phyloP scores from a whole-genome alignment of 2,888 invertebrate genomes.

The Aspidiotus rigidus region DNA sequence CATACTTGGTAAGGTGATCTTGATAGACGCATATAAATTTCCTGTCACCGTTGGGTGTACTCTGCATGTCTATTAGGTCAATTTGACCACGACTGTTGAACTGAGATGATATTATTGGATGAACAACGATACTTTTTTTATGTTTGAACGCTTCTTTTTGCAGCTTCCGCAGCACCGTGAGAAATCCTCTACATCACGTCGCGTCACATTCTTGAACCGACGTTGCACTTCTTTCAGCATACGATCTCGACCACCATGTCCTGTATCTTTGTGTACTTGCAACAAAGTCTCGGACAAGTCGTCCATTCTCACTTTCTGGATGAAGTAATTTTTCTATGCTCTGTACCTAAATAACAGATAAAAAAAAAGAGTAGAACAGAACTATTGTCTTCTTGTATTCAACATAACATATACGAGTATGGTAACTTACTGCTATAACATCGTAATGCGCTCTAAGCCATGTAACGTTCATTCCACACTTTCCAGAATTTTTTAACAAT shows the following conservation, averaged over 20 bases:
- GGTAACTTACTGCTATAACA: neutral
- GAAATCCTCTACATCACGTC: constrained; percentile 5
- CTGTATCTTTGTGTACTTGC: neutral
- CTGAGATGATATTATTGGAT: neutral
- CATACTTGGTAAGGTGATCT: constrained; percentile 42
- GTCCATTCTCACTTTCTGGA: too few relatives aligned
- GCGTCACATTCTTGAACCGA: constrained; percentile 2
- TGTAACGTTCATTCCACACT: neutral
- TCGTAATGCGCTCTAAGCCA: neutral
- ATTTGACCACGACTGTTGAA: constrained; percentile 39
- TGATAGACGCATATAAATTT: constrained; percentile 42
- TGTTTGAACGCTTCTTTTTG: constrained; percentile 4
- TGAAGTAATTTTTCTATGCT: too few relatives aligned
- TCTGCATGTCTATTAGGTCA: constrained; percentile 41
- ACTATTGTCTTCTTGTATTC: too few relatives aligned
- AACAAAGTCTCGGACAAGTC: neutral
- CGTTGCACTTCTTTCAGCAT: neutral
- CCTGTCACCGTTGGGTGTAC: constrained; percentile 40
- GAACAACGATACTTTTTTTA: constrained; percentile 10
- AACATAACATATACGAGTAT: too few relatives aligned
- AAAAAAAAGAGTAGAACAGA: too few relatives aligned
- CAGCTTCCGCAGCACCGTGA: constrained; percentile 11
- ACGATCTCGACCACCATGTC: neutral
- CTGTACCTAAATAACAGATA: too few relatives aligned
- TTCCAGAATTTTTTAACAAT: neutral